A percentile compares a stretch with the other conserved stretches of the same genome.
Evolutionary conservation across 2,888 invertebrate species (phyloP).

Genomic region (Macaria notata): DNA sequence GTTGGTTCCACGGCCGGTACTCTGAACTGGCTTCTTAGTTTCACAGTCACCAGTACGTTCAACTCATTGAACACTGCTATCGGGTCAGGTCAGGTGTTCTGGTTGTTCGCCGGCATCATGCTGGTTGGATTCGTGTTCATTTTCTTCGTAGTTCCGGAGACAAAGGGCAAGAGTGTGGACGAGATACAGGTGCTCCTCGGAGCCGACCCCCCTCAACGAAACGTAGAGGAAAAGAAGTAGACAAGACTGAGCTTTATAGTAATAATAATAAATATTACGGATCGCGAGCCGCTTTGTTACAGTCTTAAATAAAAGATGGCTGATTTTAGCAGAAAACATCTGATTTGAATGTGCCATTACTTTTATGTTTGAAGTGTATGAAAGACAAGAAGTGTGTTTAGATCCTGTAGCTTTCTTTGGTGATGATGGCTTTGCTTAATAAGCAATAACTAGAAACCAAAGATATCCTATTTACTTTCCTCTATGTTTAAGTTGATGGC

Average conservation of each 20-base stretch:
- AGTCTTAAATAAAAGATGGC: conserved; percentile 8
- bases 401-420: conserved; percentile 37
- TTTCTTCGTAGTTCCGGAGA: conserved; percentile 85
- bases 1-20: conserved; percentile 90
- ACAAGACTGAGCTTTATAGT: conserved; percentile 58
- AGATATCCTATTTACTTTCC: conserved; percentile 44
- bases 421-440: conserved; percentile 39
- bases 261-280: conserved; percentile 41
- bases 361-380: conserved; percentile 8
- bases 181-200: conserved; percentile 83
- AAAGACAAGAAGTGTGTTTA: conserved; percentile 23
- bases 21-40: conserved; percentile 91
- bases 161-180: conserved; percentile 86
- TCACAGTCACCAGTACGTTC: conserved; percentile 90
- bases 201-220: conserved; percentile 50
- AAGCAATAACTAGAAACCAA: conserved; percentile 60
- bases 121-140: conserved; percentile 85
- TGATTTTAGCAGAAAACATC: background rate
- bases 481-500: conserved; percentile 25
- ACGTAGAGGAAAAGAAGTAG: conserved; percentile 60
- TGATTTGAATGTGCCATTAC: conserved; percentile 1
- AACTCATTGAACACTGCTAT: conserved; percentile 78
- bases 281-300: conserved; percentile 21
- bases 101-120: conserved; percentile 87
- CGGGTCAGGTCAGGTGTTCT: conserved; percentile 86